Conservation (phyloP, 2,888 invertebrate genomes). For the Drosophila paramelanica region DNA sequence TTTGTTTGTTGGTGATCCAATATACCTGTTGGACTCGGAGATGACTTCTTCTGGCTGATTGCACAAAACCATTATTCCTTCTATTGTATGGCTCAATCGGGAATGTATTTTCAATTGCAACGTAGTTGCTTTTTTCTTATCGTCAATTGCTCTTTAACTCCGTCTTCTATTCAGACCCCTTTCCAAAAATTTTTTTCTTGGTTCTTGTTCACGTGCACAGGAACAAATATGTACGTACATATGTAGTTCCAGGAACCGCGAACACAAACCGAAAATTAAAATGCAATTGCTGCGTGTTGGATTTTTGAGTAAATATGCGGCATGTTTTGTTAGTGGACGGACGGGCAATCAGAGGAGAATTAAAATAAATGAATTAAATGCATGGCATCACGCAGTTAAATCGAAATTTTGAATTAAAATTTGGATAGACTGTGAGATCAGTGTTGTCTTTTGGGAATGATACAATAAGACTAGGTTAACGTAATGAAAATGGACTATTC, state of each 20-base stretch:
- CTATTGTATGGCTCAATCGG: background rate
- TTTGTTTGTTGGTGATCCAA: too few species aligned
- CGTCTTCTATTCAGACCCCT: constrained; percentile 10
- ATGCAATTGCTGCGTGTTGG: constrained; percentile 69
- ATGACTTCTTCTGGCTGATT: too few species aligned
- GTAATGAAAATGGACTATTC: constrained; percentile 1
- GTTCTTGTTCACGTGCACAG: constrained; percentile 21
- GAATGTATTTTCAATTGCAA: background rate
- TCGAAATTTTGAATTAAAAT: constrained; percentile 1
- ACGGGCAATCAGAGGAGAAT: constrained; percentile 27
- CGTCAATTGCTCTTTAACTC: constrained; percentile 23
- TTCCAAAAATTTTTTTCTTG: constrained; percentile 2
- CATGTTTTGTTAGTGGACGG: background rate
- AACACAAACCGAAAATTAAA: constrained; percentile 51
- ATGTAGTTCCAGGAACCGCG: constrained; percentile 56
- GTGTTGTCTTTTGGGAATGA: background rate
- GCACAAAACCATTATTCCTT: too few species aligned
- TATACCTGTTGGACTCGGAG: too few species aligned
- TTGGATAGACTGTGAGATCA: background rate
- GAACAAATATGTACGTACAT: constrained; percentile 46
- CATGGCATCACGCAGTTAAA: constrained; percentile 7
- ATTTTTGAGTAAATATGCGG: constrained; percentile 53
- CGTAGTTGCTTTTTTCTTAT: constrained; percentile 32
- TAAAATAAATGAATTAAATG: constrained; percentile 46
- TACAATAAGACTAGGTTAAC: background rate